Evolutionary conservation across 2,797 vertebrate species (phyloP).

Genomic region (Coregonus suidteri): DNA sequence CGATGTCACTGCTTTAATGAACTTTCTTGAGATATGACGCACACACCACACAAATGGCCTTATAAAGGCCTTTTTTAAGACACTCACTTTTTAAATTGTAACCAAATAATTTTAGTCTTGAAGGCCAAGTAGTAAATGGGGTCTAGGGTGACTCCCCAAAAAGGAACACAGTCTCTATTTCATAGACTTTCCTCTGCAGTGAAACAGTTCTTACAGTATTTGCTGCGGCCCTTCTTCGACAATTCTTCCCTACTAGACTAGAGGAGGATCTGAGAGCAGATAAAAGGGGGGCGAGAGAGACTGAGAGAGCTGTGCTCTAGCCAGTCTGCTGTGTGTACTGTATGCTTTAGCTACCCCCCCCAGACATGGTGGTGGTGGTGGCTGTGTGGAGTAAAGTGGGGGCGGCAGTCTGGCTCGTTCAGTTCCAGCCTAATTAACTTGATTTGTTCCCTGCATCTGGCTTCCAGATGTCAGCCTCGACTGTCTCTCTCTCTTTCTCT

Average conservation of each 20-base stretch:
- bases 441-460: constrained; percentile 60
- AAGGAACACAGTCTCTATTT: neutral
- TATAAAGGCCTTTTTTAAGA: neutral
- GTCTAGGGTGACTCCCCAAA: neutral
- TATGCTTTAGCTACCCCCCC: neutral
- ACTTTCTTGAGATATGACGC: too few species aligned
- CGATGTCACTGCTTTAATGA: too few species aligned
- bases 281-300: neutral
- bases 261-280: neutral
- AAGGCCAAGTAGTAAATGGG: neutral
- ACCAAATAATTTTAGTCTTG: neutral
- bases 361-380: neutral
- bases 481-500: neutral
- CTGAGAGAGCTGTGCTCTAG: neutral
- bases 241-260: neutral
- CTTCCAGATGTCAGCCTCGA: constrained; percentile 52
- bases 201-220: neutral
- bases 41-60: too few species aligned
- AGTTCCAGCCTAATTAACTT: constrained; percentile 58
- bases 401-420: constrained; percentile 34
- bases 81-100: neutral
- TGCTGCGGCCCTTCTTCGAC: too few species aligned
- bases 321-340: neutral
- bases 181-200: neutral
- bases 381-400: constrained; percentile 13